phyloP scores from a whole-genome alignment of 2,888 invertebrate species.

The Drepana falcataria region DNA sequence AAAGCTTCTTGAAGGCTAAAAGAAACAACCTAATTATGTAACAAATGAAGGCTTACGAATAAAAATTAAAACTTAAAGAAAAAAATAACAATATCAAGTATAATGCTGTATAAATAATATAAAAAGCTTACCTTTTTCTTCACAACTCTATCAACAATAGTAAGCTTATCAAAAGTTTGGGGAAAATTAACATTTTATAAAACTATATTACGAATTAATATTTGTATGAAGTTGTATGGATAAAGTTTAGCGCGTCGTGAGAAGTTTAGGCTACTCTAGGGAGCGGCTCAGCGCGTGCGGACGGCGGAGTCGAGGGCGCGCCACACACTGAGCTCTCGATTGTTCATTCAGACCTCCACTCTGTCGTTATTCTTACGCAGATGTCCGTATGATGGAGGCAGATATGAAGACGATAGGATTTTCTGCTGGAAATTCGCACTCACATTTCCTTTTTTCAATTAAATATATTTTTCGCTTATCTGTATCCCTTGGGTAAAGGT shows the following conservation, averaged over 20 bases:
- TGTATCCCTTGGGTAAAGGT: not conserved
- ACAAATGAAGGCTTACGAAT: not conserved
- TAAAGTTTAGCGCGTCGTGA: slow-evolving; percentile 37
- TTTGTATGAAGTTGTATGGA: slow-evolving; percentile 2
- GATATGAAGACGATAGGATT: slow-evolving; percentile 39
- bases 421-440: slow-evolving; percentile 4
- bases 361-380: slow-evolving; percentile 73
- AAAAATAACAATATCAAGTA: no score
- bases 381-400: slow-evolving; percentile 56
- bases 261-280: slow-evolving; percentile 44
- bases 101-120: not conserved
- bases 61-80: not conserved
- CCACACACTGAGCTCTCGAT: slow-evolving; percentile 66
- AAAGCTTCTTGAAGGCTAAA: not conserved
- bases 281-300: slow-evolving; percentile 43
- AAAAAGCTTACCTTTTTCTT: slow-evolving; percentile 1
- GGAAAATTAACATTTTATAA: slow-evolving; percentile 6
- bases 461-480: no score
- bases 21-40: not conserved
- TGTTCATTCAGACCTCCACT: slow-evolving; percentile 66
- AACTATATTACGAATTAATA: slow-evolving; percentile 12
- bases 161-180: slow-evolving; percentile 17
- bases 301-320: slow-evolving; percentile 49
- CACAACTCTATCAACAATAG: slow-evolving; percentile 14
- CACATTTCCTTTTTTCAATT: slow-evolving; percentile 1